Conservation (phyloP, 2,888 invertebrate species). For the Drosophila hamatofila region DNA sequence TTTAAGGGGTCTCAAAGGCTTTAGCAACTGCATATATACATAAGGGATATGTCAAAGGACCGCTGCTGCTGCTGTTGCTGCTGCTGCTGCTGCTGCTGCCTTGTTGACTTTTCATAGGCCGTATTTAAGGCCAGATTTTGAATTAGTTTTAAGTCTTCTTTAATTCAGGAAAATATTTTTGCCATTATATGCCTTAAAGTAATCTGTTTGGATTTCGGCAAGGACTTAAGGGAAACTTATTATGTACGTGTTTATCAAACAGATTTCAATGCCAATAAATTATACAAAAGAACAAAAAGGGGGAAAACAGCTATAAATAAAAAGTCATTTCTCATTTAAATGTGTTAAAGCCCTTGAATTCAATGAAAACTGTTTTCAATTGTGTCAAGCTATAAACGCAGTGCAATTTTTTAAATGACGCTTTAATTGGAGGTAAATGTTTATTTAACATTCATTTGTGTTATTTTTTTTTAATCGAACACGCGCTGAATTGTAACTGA, state of each 20-base stretch:
- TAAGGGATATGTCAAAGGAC: conserved; percentile 32
- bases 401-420: conserved; percentile 1
- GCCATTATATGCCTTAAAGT: neutral
- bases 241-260: neutral
- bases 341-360: neutral
- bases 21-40: conserved; percentile 42
- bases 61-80: neutral
- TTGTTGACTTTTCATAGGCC: conserved; percentile 16
- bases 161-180: neutral
- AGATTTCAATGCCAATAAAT: neutral
- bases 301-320: neutral
- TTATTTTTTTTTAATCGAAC: conserved; percentile 46
- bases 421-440: conserved; percentile 54
- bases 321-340: neutral
- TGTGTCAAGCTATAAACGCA: neutral
- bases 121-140: conserved; percentile 5
- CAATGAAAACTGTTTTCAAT: neutral
- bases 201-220: neutral
- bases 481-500: conserved; percentile 13
- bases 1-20: conserved; percentile 61
- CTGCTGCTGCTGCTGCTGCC: conserved; percentile 5
- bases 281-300: neutral
- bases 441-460: conserved; percentile 52
- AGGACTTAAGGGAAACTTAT: too few relatives aligned
- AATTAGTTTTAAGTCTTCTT: neutral